Evolutionary conservation across 2,888 invertebrate species (phyloP).

Genomic region (Temnothorax rugatulus): DNA sequence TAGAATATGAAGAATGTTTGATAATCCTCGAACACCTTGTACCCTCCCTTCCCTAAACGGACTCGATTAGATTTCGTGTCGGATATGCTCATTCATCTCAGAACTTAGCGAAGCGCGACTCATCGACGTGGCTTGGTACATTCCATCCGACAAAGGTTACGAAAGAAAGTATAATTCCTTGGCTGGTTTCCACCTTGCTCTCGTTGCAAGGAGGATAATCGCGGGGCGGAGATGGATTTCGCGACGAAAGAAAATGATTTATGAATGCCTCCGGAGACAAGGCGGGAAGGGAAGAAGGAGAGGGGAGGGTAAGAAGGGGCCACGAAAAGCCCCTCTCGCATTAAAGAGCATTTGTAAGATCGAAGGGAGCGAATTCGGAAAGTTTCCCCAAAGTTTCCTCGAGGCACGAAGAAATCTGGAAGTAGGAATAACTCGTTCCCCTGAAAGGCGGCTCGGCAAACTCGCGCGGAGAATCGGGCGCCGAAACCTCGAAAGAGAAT

Average conservation of each 20-base stretch:
- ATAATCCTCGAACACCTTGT: conserved; percentile 11
- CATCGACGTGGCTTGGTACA: conserved; percentile 18
- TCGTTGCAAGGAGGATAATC: conserved; percentile 53
- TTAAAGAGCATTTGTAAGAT: conserved; percentile 69
- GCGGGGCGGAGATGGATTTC: conserved; percentile 57
- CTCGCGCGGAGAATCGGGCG: conserved; percentile 35
- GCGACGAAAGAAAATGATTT: conserved; percentile 70
- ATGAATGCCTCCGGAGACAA: conserved; percentile 49
- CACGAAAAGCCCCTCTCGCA: conserved; percentile 54
- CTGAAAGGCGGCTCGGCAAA: conserved; percentile 39
- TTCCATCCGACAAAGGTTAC: conserved; percentile 55
- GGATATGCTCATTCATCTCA: conserved; percentile 27
- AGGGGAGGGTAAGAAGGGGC: neutral
- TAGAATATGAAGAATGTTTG: neutral
- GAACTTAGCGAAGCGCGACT: conserved; percentile 17
- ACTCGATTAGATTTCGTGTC: conserved; percentile 34
- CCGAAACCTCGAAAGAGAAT: conserved; percentile 62
- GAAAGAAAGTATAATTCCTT: conserved; percentile 63
- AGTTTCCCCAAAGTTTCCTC: conserved; percentile 60
- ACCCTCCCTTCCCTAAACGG: neutral
- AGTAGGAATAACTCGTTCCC: conserved; percentile 65
- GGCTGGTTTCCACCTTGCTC: conserved; percentile 51
- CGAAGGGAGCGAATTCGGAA: conserved; percentile 60
- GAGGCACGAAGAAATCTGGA: conserved; percentile 65
- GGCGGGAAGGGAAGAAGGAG: neutral